These are phyloP conservation scores for Bombus waltoni DNA, from an alignment of 1,140 invertebrate species.

Conservation along the genomic window DNA sequence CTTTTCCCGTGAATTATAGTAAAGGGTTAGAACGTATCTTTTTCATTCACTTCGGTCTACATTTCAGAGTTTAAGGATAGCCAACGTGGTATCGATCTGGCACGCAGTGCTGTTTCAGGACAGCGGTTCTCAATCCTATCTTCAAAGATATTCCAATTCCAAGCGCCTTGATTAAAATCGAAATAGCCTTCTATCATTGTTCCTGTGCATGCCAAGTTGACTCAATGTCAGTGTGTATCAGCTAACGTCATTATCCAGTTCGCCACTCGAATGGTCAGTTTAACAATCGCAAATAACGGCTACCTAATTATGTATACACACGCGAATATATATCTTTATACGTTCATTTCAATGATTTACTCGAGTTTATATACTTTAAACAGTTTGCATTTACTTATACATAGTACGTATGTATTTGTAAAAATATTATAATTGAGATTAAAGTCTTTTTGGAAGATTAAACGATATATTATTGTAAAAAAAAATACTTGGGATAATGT, in stretches of 20 bases:
- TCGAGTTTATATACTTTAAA: neutral
- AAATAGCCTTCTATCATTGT: neutral
- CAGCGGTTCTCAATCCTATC: conserved; percentile 74
- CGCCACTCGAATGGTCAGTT: neutral
- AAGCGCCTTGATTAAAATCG: neutral
- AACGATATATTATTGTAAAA: neutral
- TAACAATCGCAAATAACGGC: neutral
- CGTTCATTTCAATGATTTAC: neutral
- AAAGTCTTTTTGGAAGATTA: neutral
- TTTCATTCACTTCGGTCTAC: conserved; percentile 71
- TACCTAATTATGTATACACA: neutral
- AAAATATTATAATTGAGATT: neutral
- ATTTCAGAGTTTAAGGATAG: conserved; percentile 76
- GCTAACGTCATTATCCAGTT: neutral
- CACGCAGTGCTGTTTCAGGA: conserved; percentile 77
- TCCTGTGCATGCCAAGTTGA: neutral
- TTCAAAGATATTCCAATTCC: conserved; percentile 35
- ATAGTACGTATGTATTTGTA: neutral
- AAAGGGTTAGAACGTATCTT: conserved; percentile 29
- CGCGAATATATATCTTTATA: neutral
- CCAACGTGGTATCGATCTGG: conserved; percentile 74
- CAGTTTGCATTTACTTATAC: neutral
- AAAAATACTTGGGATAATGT: neutral
- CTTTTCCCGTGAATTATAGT: neutral
- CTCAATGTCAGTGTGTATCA: neutral